Evolutionary conservation across 2,113 vertebrate species (phyloP).

Genomic region (Poeciliopsis turrubarensis): DNA sequence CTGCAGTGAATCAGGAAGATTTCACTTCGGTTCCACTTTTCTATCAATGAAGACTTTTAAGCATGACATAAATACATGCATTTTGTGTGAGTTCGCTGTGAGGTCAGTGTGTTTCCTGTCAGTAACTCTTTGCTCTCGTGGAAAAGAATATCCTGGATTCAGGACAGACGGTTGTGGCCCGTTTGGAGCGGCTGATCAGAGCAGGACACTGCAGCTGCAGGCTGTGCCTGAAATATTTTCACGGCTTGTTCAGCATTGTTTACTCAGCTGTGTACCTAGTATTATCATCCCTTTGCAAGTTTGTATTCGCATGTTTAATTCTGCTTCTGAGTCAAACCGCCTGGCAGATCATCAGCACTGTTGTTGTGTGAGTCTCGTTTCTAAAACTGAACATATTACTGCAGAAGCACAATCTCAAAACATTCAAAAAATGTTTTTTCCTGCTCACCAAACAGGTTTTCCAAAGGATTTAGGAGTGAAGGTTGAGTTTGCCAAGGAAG

Average conservation of each 20-base stretch:
- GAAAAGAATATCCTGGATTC: background rate
- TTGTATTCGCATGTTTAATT: conserved; percentile 21
- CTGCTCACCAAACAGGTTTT: no score
- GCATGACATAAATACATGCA: no score
- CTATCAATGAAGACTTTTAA: no score
- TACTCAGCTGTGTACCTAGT: conserved; percentile 28
- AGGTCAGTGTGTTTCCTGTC: background rate
- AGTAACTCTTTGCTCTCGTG: background rate
- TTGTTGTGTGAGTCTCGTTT: background rate
- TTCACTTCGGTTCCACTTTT: no score
- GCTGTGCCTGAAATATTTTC: conserved; percentile 4
- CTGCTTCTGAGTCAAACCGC: background rate
- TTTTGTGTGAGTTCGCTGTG: background rate
- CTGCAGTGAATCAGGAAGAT: no score
- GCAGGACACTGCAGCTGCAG: background rate
- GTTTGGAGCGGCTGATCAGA: background rate
- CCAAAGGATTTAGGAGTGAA: no score
- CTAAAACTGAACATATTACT: no score
- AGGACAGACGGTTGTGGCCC: background rate
- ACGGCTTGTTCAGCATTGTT: conserved; percentile 14
- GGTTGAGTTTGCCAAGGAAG: no score
- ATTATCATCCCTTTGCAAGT: conserved; percentile 14
- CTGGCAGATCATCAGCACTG: background rate
- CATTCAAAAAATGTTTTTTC: no score
- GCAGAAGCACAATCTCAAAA: no score